Conservation (phyloP, 2,888 invertebrate species). For the Thereva nobilitata region DNA sequence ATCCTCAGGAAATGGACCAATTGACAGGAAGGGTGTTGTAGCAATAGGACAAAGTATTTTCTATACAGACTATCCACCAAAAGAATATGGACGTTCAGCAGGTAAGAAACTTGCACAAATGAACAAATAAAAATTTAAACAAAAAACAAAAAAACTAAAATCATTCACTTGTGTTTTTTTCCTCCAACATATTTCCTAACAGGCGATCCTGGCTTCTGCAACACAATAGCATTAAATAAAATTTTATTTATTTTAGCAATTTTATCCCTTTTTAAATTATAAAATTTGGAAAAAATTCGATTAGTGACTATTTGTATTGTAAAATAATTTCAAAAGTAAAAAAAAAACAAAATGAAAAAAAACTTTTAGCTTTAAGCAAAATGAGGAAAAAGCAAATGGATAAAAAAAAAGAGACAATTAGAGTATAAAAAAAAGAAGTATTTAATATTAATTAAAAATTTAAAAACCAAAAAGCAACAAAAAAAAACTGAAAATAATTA, state of each 20-base stretch:
- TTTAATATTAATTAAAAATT: too few species aligned
- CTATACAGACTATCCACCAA: slow-evolving; percentile 58
- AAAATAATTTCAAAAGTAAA: too few species aligned
- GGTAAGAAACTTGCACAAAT: slow-evolving; percentile 29
- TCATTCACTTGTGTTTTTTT: not conserved
- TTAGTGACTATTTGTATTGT: slow-evolving; percentile 6
- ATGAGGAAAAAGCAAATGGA: too few species aligned
- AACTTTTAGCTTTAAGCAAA: too few species aligned
- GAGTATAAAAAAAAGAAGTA: too few species aligned
- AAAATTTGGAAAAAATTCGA: slow-evolving; percentile 26
- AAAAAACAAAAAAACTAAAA: slow-evolving; percentile 1
- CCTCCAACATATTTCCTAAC: not conserved
- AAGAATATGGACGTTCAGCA: slow-evolving; percentile 51
- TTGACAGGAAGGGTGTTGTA: slow-evolving; percentile 53
- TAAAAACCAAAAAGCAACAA: too few species aligned
- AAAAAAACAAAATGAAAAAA: too few species aligned
- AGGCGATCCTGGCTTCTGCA: slow-evolving; percentile 36
- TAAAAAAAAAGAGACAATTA: too few species aligned
- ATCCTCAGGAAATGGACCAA: slow-evolving; percentile 45
- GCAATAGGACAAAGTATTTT: slow-evolving; percentile 59
- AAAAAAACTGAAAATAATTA: too few species aligned
- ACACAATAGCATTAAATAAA: slow-evolving; percentile 28
- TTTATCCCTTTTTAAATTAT: slow-evolving; percentile 36
- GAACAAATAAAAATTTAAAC: not conserved
- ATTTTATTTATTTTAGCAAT: slow-evolving; percentile 35